phyloP scores from a whole-genome alignment of 2,888 invertebrate species.

The Ophion ellenae region DNA sequence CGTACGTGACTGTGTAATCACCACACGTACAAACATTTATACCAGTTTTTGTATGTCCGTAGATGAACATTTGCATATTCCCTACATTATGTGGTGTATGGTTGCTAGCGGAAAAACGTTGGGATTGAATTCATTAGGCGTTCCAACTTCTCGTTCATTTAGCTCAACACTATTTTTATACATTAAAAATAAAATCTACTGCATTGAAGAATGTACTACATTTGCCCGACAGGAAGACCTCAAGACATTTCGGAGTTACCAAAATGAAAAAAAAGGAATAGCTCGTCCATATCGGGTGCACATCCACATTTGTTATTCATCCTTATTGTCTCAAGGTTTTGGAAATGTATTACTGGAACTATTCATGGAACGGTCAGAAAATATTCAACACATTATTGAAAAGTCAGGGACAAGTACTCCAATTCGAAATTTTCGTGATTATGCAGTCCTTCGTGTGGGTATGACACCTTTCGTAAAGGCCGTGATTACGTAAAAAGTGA shows the following conservation, averaged over 20 bases:
- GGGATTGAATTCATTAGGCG: conserved; percentile 3
- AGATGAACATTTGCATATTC: conserved; percentile 63
- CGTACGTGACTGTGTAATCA: conserved; percentile 69
- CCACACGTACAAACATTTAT: conserved; percentile 67
- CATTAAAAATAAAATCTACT: neutral
- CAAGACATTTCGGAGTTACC: neutral
- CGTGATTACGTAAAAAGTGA: neutral
- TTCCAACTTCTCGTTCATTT: conserved; percentile 12
- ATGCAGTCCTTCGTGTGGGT: too few species aligned
- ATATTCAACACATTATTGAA: neutral
- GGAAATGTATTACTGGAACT: neutral
- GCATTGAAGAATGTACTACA: too few species aligned
- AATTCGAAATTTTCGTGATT: too few species aligned
- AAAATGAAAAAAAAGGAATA: neutral
- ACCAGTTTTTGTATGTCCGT: conserved; percentile 59
- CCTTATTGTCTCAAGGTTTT: neutral
- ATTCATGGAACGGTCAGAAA: neutral
- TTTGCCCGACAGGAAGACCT: neutral
- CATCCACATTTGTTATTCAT: neutral
- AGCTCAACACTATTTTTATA: neutral
- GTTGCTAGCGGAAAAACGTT: conserved; percentile 27
- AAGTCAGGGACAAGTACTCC: too few species aligned
- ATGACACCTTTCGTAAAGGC: too few species aligned
- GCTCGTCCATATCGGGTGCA: neutral
- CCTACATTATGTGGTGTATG: conserved; percentile 15